These are phyloP conservation scores for Spizaetus ornatus DNA, from an alignment of 2,113 vertebrate genomes.

Conservation along the genomic window DNA sequence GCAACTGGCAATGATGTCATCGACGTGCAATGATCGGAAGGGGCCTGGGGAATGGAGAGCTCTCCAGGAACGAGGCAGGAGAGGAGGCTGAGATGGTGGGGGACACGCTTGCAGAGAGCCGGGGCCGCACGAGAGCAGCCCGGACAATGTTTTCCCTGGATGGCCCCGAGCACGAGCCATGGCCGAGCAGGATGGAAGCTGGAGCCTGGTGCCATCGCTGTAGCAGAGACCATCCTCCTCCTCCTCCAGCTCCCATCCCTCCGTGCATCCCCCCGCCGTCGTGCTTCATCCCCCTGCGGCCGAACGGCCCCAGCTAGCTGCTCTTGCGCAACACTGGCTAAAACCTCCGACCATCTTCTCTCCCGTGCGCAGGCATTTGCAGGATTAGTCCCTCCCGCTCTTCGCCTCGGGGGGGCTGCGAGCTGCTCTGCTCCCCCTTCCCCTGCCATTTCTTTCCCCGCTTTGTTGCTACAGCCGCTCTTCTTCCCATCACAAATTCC, in stretches of 20 bases:
- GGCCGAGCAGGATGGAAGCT: fast-evolving
- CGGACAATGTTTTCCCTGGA: neutral
- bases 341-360: neutral
- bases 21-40: neutral
- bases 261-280: neutral
- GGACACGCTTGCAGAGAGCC: fast-evolving
- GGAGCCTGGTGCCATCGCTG: fast-evolving
- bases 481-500: neutral
- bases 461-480: neutral
- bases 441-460: neutral
- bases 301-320: neutral
- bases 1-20: neutral
- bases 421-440: neutral
- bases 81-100: neutral
- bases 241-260: neutral
- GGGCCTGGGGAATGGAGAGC: neutral
- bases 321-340: neutral
- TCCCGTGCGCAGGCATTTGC: fast-evolving
- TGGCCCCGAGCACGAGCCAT: neutral
- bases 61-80: neutral
- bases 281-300: neutral
- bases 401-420: fast-evolving
- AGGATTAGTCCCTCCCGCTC: neutral
- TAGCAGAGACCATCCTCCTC: neutral
- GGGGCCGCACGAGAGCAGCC: neutral